Evolutionary conservation across 2,888 invertebrate species (phyloP).

Genomic region (Plebejus melissa): DNA sequence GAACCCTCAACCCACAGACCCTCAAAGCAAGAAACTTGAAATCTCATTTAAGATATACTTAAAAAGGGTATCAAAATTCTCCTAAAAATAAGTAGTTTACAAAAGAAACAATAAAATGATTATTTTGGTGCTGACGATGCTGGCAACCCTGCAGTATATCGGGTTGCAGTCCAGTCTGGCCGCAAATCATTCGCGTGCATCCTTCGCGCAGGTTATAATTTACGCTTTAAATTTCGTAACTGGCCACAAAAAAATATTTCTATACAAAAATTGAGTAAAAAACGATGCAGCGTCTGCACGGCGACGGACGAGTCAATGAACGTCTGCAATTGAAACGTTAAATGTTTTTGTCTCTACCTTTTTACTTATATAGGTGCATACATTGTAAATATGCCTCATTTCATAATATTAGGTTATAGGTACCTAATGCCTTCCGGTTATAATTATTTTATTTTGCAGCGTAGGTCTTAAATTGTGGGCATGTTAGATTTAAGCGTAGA

Average conservation of each 20-base stretch:
- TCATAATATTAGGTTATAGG: neutral
- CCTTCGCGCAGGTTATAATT: slow-evolving; percentile 35
- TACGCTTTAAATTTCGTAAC: slow-evolving; percentile 29
- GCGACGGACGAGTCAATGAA: slow-evolving; percentile 16
- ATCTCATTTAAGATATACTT: no score
- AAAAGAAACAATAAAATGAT: neutral
- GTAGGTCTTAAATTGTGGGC: neutral
- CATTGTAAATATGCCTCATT: neutral
- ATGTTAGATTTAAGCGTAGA: neutral
- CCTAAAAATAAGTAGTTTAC: no score
- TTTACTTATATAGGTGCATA: neutral
- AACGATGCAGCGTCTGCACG: slow-evolving; percentile 17
- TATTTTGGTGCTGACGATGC: neutral
- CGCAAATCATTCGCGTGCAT: slow-evolving; percentile 58
- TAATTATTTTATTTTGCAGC: neutral
- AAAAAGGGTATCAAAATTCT: no score
- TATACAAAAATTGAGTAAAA: slow-evolving; percentile 20
- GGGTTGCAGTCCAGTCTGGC: slow-evolving; percentile 51
- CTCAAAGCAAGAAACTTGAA: no score
- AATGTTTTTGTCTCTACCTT: slow-evolving; percentile 8
- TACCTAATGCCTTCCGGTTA: neutral
- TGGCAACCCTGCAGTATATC: slow-evolving; percentile 31
- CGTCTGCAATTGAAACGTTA: slow-evolving; percentile 24
- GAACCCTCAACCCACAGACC: no score
- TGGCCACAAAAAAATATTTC: slow-evolving; percentile 23